Conservation (phyloP, 2,113 vertebrate genomes). For the Dendrocopos noguchii region DNA sequence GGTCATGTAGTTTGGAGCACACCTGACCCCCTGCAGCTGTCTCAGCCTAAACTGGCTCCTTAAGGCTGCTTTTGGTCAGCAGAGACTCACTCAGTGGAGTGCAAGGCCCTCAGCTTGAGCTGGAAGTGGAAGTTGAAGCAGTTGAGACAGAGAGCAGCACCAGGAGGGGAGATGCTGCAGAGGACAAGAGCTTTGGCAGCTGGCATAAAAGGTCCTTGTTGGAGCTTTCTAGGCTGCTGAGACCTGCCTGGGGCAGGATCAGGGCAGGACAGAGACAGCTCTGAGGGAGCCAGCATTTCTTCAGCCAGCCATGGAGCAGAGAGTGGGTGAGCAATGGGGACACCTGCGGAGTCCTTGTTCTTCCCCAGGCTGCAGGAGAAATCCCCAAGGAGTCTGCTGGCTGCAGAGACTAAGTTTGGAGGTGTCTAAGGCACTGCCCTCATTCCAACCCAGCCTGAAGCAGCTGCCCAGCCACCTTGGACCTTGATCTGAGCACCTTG, state of each 20-base stretch:
- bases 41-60: fast-evolving
- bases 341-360: neutral
- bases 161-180: fast-evolving
- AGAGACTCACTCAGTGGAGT: fast-evolving
- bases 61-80: neutral
- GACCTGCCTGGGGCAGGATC: neutral
- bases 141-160: neutral
- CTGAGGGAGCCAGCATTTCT: neutral
- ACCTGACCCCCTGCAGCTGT: fast-evolving
- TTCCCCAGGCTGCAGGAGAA: neutral
- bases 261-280: neutral
- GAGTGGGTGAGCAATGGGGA: fast-evolving
- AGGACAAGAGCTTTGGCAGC: neutral
- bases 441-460: neutral
- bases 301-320: neutral
- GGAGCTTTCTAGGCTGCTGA: neutral
- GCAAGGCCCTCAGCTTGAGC: neutral
- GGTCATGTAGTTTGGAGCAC: fast-evolving
- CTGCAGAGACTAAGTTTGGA: neutral
- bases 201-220: neutral
- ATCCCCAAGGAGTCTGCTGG: neutral
- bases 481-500: neutral
- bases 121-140: neutral
- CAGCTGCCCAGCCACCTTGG: neutral
- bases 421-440: neutral